Base-by-base conservation (phyloP, 2,888 invertebrate genomes). In the Lithosia quadra region DNA sequence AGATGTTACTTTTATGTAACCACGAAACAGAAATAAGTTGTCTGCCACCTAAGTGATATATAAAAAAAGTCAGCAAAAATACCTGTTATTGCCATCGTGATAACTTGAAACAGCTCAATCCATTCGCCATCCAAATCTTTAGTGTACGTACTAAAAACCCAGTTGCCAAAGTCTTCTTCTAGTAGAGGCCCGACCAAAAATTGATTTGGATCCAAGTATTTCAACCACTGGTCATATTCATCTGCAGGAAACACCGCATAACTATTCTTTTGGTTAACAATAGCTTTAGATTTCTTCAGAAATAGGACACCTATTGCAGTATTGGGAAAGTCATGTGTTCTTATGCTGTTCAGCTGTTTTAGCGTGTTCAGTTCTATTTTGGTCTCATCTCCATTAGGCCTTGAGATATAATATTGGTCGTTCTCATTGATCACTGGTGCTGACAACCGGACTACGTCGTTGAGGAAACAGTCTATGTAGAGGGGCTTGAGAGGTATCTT, bases 131-230 rank as follows among this genome's bases (percentile, higher is more conserved):
- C 76, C 0, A 78, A 66, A 67, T 87, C 85, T 53, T 79, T 82
- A 2, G 81, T 85, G 68, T 86, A 91, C 0, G 86, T 73, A 62
- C 92, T 92, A 0, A 94, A 68, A 53, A 92, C 86, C 94, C 94
- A 95, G 69, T 95, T 95, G 0, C 94, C 94, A 64, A 91, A 86
- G 55, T 94, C 90, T 0, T 87, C 85, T 4, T 83, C 81, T 7
- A 36, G 24, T 10, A 94, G 55, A 0, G 94, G 94, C 2, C 94
- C 94, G 2, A 94, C 83, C 64, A 87, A 76, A 70, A 91, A 88
- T 7, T 93, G 91, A 68, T 90, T 87, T 0, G 68, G 64, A 24
- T 78, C 77, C 79, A 91, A 79, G 3, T 65, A 22, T 4, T 43
- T 70, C 8, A 67, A 9, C 22, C 75, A 75, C 34, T 80, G 70